Percentiles rank a stretch among this genome's conserved stretches.
These are phyloP conservation scores for Lampris incognitus DNA, from an alignment of 2,113 vertebrate genomes.

Conservation along the genomic window DNA sequence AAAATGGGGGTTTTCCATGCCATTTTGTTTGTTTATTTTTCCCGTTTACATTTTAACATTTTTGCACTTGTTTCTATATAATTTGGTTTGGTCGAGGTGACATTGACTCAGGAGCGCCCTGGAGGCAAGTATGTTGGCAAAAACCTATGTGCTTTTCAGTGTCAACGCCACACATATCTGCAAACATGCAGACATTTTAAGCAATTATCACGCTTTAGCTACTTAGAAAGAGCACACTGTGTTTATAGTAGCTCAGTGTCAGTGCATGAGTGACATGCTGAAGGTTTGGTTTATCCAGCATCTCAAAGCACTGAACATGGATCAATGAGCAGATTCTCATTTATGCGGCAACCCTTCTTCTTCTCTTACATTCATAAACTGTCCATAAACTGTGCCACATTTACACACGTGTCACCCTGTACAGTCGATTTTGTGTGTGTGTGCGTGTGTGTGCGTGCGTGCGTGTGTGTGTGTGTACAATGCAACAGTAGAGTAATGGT, in stretches of 20 bases:
- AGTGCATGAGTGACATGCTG: background rate
- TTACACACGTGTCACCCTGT: background rate
- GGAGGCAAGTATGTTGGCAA: too few relatives aligned
- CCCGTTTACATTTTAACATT: too few relatives aligned
- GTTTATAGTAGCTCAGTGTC: conserved; percentile 1
- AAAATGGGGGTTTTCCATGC: too few relatives aligned
- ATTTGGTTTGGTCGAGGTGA: too few relatives aligned
- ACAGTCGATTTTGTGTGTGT: background rate
- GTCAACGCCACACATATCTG: too few relatives aligned
- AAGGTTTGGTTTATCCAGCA: conserved; percentile 1
- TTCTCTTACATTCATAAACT: background rate
- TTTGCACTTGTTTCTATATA: too few relatives aligned
- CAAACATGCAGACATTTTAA: too few relatives aligned
- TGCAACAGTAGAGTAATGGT: conserved; percentile 77
- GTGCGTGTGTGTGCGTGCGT: conserved; percentile 12
- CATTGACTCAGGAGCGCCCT: too few relatives aligned
- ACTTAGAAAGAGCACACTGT: background rate
- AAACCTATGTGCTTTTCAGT: too few relatives aligned
- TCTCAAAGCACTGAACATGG: background rate
- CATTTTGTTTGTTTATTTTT: too few relatives aligned
- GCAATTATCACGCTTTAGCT: too few relatives aligned
- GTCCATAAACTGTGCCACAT: conserved; percentile 17
- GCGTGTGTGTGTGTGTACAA: conserved; percentile 28
- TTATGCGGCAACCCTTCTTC: background rate
- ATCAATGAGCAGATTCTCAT: conserved; percentile 4